Evolutionary conservation across 2,113 vertebrate species (phyloP).

Genomic region (Peromyscus maniculatus): DNA sequence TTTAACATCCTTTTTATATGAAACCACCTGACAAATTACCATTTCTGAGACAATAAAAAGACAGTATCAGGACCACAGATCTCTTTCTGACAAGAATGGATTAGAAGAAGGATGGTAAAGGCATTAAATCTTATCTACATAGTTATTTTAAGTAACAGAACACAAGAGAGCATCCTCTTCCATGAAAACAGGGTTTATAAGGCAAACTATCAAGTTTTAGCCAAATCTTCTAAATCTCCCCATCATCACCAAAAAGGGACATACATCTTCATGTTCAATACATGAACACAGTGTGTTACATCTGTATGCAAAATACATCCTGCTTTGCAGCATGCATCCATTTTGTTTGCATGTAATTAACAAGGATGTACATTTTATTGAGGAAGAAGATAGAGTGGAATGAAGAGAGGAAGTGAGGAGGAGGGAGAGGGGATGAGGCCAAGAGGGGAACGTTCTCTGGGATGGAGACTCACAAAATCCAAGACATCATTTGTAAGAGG

Average conservation of each 20-base stretch:
- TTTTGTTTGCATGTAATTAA: constrained; percentile 56
- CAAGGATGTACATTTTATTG: constrained; percentile 29
- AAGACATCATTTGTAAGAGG: neutral
- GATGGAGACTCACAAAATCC: neutral
- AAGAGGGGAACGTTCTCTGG: neutral
- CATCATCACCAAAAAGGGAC: neutral
- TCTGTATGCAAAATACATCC: constrained; percentile 8
- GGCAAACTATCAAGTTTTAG: constrained; percentile 28
- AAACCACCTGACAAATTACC: constrained; percentile 81
- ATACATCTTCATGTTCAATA: neutral
- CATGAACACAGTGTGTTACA: neutral
- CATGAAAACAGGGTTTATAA: constrained; percentile 55
- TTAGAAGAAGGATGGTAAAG: constrained; percentile 77
- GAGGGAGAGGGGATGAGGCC: neutral
- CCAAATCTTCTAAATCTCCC: constrained; percentile 58
- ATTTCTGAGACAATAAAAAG: constrained; percentile 81
- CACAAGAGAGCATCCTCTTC: constrained; percentile 44
- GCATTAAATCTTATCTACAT: constrained; percentile 81
- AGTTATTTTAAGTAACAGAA: constrained; percentile 78
- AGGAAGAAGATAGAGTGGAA: neutral
- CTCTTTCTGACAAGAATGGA: constrained; percentile 79
- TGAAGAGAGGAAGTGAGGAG: constrained; percentile 58
- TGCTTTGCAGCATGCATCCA: constrained; percentile 2
- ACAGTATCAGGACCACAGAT: constrained; percentile 81
- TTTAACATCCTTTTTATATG: constrained; percentile 75